Evolutionary conservation across 2,888 invertebrate genomes (phyloP).

Genomic region (Metalampra italica): DNA sequence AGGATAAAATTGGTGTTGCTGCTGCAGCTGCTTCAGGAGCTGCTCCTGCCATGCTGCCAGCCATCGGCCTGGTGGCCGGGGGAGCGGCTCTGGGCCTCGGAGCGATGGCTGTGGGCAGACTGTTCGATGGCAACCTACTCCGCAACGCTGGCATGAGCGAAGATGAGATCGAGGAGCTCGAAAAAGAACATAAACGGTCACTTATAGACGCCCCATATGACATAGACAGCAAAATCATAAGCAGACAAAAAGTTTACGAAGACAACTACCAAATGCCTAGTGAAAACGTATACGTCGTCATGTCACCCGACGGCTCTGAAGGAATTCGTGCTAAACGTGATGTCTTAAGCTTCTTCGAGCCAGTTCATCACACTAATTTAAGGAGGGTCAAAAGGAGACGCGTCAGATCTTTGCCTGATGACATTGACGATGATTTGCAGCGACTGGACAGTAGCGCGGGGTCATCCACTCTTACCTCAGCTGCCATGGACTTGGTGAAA

Average conservation of each 20-base stretch:
- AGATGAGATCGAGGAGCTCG: conserved; percentile 54
- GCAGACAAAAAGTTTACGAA: conserved; percentile 61
- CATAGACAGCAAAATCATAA: conserved; percentile 62
- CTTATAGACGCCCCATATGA: conserved; percentile 58
- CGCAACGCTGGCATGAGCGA: conserved; percentile 69
- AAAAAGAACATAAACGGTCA: conserved; percentile 78
- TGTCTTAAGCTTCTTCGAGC: conserved; percentile 28
- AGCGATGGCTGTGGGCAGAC: conserved; percentile 87
- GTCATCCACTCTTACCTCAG: conserved; percentile 52
- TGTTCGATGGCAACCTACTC: conserved; percentile 81
- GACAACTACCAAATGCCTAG: conserved; percentile 77
- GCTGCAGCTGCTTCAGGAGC: conserved; percentile 75
- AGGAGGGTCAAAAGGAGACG: conserved; percentile 47
- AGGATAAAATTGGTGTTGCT: conserved; percentile 82
- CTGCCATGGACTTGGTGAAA: conserved; percentile 67
- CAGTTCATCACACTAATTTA: conserved; percentile 37
- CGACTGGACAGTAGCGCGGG: conserved; percentile 43
- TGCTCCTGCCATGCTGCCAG: conserved; percentile 83
- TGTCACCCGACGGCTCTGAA: conserved; percentile 61
- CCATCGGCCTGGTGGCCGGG: conserved; percentile 88
- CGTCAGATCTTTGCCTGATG: conserved; percentile 50
- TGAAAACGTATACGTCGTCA: conserved; percentile 73
- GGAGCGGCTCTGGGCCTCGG: conserved; percentile 90
- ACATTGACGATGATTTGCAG: conserved; percentile 66
- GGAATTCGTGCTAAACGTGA: conserved; percentile 55